Percentiles rank a stretch among this genome's conserved stretches.
These are phyloP conservation scores for Periplaneta americana DNA, from an alignment of 1,140 invertebrate genomes.

Conservation along the genomic window DNA sequence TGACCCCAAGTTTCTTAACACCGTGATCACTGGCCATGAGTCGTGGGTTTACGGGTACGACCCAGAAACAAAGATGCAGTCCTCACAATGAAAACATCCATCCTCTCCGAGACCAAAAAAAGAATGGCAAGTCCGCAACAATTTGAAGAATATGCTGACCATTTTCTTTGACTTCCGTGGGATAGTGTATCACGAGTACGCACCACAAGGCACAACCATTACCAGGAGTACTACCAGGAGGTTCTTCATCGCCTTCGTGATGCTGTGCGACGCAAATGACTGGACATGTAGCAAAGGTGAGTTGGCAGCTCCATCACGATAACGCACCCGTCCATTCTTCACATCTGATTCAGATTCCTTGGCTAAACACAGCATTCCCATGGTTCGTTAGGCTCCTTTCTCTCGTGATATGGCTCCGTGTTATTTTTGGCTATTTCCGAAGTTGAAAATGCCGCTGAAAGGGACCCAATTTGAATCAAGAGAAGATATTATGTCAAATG, in stretches of 20 bases:
- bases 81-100: conserved; percentile 22
- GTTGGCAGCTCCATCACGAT: too few relatives aligned
- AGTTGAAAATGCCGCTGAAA: too few relatives aligned
- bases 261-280: not conserved
- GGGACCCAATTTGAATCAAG: too few relatives aligned
- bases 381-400: too few relatives aligned
- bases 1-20: conserved; percentile 5
- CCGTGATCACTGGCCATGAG: conserved; percentile 26
- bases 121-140: conserved; percentile 23
- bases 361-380: too few relatives aligned
- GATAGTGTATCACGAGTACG: conserved; percentile 29
- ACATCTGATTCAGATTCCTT: too few relatives aligned
- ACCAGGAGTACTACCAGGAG: conserved; percentile 20
- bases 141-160: conserved; percentile 31
- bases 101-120: conserved; percentile 26
- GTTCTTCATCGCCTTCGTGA: not conserved
- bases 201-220: conserved; percentile 26
- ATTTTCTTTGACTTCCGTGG: conserved; percentile 29
- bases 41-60: conserved; percentile 28
- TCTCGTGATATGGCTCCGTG: too few relatives aligned
- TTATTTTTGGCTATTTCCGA: too few relatives aligned
- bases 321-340: too few relatives aligned
- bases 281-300: not conserved
- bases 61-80: conserved; percentile 26
- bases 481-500: too few relatives aligned